These are phyloP conservation scores for Sesia bembeciformis DNA, from an alignment of 2,888 invertebrate genomes.

Conservation along the genomic window DNA sequence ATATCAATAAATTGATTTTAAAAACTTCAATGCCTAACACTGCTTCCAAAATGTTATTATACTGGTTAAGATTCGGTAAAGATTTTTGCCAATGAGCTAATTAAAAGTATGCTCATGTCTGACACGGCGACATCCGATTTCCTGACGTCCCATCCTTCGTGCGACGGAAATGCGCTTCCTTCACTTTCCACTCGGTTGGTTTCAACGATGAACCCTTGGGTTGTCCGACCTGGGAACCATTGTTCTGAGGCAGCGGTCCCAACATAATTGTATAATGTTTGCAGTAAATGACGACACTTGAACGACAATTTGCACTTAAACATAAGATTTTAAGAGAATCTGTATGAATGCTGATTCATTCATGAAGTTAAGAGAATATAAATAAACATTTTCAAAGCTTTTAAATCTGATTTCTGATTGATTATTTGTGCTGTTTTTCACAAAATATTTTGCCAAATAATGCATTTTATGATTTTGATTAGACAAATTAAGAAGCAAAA, in stretches of 20 bases:
- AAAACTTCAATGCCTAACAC: background rate
- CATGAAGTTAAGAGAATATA: too few relatives aligned
- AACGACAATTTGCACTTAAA: too few relatives aligned
- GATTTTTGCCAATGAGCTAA: background rate
- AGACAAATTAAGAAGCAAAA: too few relatives aligned
- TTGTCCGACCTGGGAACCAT: constrained; percentile 29
- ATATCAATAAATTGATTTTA: background rate
- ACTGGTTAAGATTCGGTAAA: background rate
- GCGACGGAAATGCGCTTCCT: constrained; percentile 55
- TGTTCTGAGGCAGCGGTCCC: constrained; percentile 18
- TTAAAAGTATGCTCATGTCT: background rate
- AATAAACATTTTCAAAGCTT: too few relatives aligned
- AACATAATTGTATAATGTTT: too few relatives aligned
- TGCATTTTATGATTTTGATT: too few relatives aligned
- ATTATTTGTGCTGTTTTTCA: too few relatives aligned
- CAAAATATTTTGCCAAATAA: too few relatives aligned
- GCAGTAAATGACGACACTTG: too few relatives aligned
- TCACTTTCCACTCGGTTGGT: constrained; percentile 43
- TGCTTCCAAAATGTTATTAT: background rate
- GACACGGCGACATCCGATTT: background rate
- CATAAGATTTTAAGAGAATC: too few relatives aligned
- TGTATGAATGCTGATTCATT: too few relatives aligned
- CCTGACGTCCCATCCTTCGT: constrained; percentile 22
- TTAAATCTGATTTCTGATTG: too few relatives aligned
- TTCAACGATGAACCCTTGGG: constrained; percentile 19